phyloP scores from a whole-genome alignment of 1,140 invertebrate genomes.

The Venturia canescens region DNA sequence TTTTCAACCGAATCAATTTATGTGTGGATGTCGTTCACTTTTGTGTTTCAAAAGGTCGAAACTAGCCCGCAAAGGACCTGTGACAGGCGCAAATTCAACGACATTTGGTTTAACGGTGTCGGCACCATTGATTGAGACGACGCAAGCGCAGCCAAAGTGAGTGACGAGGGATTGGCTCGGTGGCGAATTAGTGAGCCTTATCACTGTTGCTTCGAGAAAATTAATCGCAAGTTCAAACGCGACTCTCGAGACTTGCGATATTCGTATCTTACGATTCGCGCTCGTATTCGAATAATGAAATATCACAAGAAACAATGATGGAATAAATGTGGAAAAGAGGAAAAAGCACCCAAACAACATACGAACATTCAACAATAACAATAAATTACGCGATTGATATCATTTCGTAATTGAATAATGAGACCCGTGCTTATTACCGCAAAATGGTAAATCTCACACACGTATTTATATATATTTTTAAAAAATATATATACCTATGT shows the following conservation, averaged over 20 bases:
- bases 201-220: slow-evolving; percentile 67
- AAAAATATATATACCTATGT: no score
- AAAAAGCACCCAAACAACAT: not conserved
- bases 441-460: no score
- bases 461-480: no score
- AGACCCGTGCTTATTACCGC: no score
- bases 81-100: slow-evolving; percentile 53
- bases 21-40: not conserved
- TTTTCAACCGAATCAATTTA: no score
- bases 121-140: slow-evolving; percentile 58
- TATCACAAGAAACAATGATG: slow-evolving; percentile 31
- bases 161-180: slow-evolving; percentile 65
- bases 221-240: slow-evolving; percentile 69
- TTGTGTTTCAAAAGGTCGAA: slow-evolving; percentile 68
- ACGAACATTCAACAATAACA: not conserved
- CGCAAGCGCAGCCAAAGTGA: slow-evolving; percentile 73
- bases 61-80: slow-evolving; percentile 71
- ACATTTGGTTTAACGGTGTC: slow-evolving; percentile 58
- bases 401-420: no score
- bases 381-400: not conserved
- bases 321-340: not conserved
- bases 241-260: slow-evolving; percentile 68
- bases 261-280: slow-evolving; percentile 72
- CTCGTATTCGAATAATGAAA: slow-evolving; percentile 72
- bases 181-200: slow-evolving; percentile 69